Evolutionary conservation across 2,113 vertebrate species (phyloP).

Genomic region (Balaeniceps rex): DNA sequence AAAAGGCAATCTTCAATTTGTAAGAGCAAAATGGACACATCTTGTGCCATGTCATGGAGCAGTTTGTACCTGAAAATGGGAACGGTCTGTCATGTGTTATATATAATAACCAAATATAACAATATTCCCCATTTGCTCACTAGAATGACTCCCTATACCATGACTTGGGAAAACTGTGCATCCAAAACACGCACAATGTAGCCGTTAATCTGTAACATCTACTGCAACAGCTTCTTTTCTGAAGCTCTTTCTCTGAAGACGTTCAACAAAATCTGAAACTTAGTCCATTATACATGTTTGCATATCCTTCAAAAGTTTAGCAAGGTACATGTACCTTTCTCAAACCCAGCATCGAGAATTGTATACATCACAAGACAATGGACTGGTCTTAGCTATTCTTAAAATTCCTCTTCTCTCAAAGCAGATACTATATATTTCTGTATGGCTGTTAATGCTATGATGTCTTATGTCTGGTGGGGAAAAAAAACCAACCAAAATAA

Average conservation of each 20-base stretch:
- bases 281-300: neutral
- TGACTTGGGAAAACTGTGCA: neutral
- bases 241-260: neutral
- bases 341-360: neutral
- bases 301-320: neutral
- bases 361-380: neutral
- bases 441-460: neutral
- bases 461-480: fast-evolving
- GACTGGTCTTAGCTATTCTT: neutral
- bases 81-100: neutral
- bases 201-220: neutral
- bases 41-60: neutral
- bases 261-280: neutral
- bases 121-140: neutral
- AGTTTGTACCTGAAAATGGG: neutral
- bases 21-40: neutral
- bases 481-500: neutral
- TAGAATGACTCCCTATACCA: neutral
- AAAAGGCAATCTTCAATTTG: neutral
- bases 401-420: neutral
- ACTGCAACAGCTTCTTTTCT: neutral
- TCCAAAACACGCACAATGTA: neutral
- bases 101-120: neutral
- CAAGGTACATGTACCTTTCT: neutral
- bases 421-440: neutral